A percentile compares a stretch with the other conserved stretches of the same genome.
phyloP scores from a whole-genome alignment of 1,140 invertebrate genomes.

The Pseudomyrmex concolor region DNA sequence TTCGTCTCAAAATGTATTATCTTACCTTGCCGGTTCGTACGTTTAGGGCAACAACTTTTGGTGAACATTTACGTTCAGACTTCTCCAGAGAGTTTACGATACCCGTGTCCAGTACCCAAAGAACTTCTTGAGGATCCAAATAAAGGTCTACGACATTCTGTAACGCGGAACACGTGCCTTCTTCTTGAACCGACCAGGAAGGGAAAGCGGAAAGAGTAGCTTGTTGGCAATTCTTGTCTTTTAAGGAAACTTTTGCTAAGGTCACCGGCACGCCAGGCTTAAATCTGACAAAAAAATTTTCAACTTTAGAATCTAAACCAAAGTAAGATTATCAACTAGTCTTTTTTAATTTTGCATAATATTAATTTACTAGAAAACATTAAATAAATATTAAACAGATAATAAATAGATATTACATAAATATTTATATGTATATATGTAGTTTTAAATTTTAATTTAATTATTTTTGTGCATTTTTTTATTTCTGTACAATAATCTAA shows the following conservation, averaged over 20 bases:
- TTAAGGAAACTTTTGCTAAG: constrained; percentile 84
- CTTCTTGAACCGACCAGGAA: constrained; percentile 87
- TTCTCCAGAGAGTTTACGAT: constrained; percentile 86
- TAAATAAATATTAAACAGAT: background rate
- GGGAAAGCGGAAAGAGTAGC: constrained; percentile 85
- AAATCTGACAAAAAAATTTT: constrained; percentile 58
- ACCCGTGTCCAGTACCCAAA: constrained; percentile 88
- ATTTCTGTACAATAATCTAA: background rate
- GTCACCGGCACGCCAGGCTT: constrained; percentile 86
- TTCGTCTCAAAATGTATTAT: background rate
- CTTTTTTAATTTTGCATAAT: background rate
- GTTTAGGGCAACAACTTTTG: constrained; percentile 86
- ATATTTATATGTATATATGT: no score
- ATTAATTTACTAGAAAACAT: background rate
- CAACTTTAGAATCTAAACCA: no score
- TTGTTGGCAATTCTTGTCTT: constrained; percentile 79
- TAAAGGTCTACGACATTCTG: constrained; percentile 87
- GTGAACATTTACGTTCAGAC: constrained; percentile 85
- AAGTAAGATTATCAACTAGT: no score
- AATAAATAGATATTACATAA: no score
- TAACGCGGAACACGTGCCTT: constrained; percentile 86
- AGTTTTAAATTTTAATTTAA: no score
- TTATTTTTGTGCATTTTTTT: background rate
- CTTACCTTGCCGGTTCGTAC: constrained; percentile 85
- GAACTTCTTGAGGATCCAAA: constrained; percentile 84